Evolutionary conservation across 2,888 invertebrate species (phyloP), one percentile per base, ranked within the genome.

Genomic region (Esperia sulphurella): DNA sequence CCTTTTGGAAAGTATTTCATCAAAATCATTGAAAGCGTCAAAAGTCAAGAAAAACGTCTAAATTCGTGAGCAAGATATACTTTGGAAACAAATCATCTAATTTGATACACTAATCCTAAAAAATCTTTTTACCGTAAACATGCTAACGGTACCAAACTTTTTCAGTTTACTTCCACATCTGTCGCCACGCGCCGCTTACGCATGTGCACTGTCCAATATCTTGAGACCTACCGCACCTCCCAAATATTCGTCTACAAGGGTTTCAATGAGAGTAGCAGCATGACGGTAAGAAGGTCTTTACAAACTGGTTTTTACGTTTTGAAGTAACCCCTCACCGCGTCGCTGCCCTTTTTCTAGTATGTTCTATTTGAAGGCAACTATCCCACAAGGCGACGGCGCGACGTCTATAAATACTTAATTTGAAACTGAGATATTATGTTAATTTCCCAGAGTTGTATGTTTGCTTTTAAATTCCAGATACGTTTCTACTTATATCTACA

Each of bases 131-230:
- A 10, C 40, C 14, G 29, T n/a, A 29, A 41, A 12, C 45, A 50
- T 80, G 71, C 65, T 51, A 62, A 65, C 83, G 49, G 58, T 84
- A 81, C 81, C 44, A 43, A 60, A 62, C 58, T 79, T 83, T 84
- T 83, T 82, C 71, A 76, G 81, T 83, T 78, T 78, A 82, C 75
- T 72, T 75, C 69, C 76, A 80, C 86, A 85, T 87, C 84, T 85
- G 87, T 87, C 86, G 77, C 81, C 85, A 73, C 79, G 74, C 71
- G 74, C 71, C 72, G 81, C 74, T 76, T 75, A 73, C 75, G 73
- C 64, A 57, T 66, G 54, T 54, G 59, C 54, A 52, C 50, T 51
- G 51, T 61, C 82, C 79, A 79, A 55, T 62, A 41, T 57, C 47
- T 48, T 42, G 8, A 68, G 79, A 74, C 55, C 79, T 65, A 46